Evolutionary conservation across 1,140 invertebrate species (phyloP), one percentile per base, ranked within the genome.

Genomic region (Halesus radiatus): DNA sequence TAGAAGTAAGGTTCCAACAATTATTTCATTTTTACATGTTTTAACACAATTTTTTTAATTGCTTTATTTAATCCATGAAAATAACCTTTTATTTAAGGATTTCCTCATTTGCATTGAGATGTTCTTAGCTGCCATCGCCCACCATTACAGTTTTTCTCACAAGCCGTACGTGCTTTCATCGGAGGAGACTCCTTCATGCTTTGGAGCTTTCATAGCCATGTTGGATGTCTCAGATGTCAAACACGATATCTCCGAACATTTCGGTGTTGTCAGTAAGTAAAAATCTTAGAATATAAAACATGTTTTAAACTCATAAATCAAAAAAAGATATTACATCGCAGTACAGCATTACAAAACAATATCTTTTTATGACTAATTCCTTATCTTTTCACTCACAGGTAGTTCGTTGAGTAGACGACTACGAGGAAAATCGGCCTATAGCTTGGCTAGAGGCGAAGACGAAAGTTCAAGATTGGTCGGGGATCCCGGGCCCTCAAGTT

Each of bases 101-200:
- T 98, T 98, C 88, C 89, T 98, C 64, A 98, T 99, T 78, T 99
- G 98, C 85, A 97, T 99, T 85, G 98, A 99, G 90, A 99, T 99
- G 98, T 98, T 98, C 86, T 86, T 99, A 82, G 98, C 98, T 10
- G 96, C 97, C 0, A 93, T 98, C 15, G 97, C 96, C 3, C 98
- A 99, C 90, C 96, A 98, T 86, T 98, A 96, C 88, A 97, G 96
- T 81, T 99, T 99, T 87, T 97, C 97, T 26, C 95, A 98, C 87
- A 94, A 95, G 87, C 95, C 96, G 13, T 99, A 95, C 86, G 90
- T 95, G 20, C 90, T 92, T 13, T 85, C 88, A 0, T 86, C 85
- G 37, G 87, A 89, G 45, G 84, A 87, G 15, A 87, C 88, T 16
- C 89, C 90, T 16, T 89, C 89, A 0, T 93, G 92, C 85, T 91